Evolutionary conservation across 30 jellyfish, hydroid and myxozoan species (phyloP).

Genomic region (Nemopilema nomurai): DNA sequence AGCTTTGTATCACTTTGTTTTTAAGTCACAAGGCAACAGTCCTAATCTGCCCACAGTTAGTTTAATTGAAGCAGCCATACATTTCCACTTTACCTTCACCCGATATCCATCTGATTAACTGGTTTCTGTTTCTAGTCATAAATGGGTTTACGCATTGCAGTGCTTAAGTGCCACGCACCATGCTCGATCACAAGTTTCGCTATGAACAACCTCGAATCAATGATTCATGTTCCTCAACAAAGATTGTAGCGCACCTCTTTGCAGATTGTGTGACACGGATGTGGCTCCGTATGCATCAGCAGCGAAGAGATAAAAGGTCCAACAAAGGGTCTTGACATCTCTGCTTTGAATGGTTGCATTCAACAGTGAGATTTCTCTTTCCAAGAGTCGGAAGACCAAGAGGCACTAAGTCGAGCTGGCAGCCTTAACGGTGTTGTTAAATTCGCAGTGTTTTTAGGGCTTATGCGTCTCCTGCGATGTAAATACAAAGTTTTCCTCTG

Average conservation of each 20-base stretch:
- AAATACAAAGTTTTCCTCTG: not conserved
- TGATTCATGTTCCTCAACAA: not conserved
- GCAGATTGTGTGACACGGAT: constrained; percentile 46
- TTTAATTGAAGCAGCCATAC: too few species aligned
- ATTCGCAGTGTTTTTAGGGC: constrained; percentile 10
- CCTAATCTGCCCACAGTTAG: too few species aligned
- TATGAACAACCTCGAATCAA: not conserved
- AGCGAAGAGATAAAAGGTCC: constrained; percentile 36
- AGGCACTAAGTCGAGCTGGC: constrained; percentile 14
- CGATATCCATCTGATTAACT: too few species aligned
- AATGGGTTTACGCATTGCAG: not conserved
- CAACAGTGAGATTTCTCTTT: constrained; percentile 39
- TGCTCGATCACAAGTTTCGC: not conserved
- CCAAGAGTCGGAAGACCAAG: constrained; percentile 10
- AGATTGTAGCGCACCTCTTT: not conserved
- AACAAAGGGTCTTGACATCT: constrained; percentile 47
- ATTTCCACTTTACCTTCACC: too few species aligned
- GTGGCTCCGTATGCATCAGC: constrained; percentile 10
- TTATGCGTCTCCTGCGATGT: not conserved
- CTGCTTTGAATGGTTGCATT: constrained; percentile 11
- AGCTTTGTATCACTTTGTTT: too few species aligned
- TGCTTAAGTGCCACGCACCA: not conserved
- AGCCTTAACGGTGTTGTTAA: constrained; percentile 21
- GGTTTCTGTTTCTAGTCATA: too few species aligned
- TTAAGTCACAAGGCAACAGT: too few species aligned